Conservation (phyloP, 1,140 invertebrate species). For the Aphis craccivora region DNA sequence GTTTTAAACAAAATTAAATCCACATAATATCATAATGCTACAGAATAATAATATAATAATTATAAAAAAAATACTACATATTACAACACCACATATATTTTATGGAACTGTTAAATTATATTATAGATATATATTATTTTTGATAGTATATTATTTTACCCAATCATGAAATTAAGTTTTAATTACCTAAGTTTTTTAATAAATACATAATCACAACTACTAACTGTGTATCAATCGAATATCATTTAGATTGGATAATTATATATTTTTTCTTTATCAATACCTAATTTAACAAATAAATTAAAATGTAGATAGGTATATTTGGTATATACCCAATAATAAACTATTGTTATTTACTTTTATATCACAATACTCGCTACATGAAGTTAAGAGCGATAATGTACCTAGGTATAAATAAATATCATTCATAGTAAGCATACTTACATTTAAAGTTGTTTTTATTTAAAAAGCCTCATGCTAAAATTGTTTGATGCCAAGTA, state of each 20-base stretch:
- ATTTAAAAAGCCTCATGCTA: not conserved
- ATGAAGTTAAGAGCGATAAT: not conserved
- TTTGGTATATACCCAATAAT: not conserved
- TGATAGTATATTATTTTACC: too few relatives aligned
- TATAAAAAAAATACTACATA: too few relatives aligned
- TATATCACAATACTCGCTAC: not conserved
- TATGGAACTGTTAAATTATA: too few relatives aligned
- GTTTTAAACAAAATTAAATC: not conserved
- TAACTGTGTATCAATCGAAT: too few relatives aligned
- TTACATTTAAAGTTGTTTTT: not conserved
- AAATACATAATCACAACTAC: too few relatives aligned
- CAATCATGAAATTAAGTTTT: too few relatives aligned
- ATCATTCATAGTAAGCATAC: not conserved
- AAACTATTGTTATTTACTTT: not conserved
- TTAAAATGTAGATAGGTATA: not conserved
- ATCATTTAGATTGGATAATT: too few relatives aligned
- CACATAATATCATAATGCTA: not conserved
- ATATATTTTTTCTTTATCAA: too few relatives aligned
- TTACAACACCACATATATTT: too few relatives aligned
- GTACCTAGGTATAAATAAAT: not conserved
- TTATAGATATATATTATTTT: too few relatives aligned
- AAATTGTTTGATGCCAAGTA: not conserved
- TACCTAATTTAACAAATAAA: too few relatives aligned
- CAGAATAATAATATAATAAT: not conserved
- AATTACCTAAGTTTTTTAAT: too few relatives aligned